Conservation (phyloP, 2,797 vertebrate genomes). For the Botia kubotai region DNA sequence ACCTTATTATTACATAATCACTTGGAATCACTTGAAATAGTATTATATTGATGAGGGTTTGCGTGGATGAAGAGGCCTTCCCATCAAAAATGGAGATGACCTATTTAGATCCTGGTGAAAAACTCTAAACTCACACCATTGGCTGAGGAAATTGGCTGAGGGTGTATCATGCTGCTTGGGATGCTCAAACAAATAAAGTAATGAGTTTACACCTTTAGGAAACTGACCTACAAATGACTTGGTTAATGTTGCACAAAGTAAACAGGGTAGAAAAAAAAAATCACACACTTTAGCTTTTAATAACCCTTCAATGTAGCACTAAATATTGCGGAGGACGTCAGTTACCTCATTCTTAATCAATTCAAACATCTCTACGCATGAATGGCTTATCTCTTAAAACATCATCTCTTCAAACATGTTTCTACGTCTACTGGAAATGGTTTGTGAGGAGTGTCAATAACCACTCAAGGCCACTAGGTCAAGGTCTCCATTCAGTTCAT, state of each 20-base stretch:
- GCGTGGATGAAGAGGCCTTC: too few relatives aligned
- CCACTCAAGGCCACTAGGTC: slow-evolving; percentile 1
- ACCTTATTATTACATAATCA: too few relatives aligned
- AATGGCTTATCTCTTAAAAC: too few relatives aligned
- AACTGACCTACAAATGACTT: neutral
- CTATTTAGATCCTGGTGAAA: too few relatives aligned
- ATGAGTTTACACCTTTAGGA: neutral
- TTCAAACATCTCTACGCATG: neutral
- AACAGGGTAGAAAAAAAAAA: neutral
- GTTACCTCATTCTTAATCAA: neutral
- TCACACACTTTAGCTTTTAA: neutral
- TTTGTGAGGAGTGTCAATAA: slow-evolving; percentile 22
- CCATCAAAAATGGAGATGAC: too few relatives aligned
- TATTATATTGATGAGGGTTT: too few relatives aligned
- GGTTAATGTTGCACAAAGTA: neutral
- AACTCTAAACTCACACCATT: neutral
- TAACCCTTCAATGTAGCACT: neutral
- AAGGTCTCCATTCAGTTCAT: slow-evolving; percentile 18
- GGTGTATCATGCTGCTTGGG: neutral
- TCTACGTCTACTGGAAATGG: neutral
- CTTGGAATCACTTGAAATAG: too few relatives aligned
- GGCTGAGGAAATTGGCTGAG: too few relatives aligned
- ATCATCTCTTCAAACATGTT: neutral
- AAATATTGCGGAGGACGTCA: neutral
- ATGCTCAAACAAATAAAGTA: neutral